These are phyloP conservation scores for Drosophila lacteicornis DNA, from an alignment of 1,140 invertebrate genomes.

Conservation along the genomic window DNA sequence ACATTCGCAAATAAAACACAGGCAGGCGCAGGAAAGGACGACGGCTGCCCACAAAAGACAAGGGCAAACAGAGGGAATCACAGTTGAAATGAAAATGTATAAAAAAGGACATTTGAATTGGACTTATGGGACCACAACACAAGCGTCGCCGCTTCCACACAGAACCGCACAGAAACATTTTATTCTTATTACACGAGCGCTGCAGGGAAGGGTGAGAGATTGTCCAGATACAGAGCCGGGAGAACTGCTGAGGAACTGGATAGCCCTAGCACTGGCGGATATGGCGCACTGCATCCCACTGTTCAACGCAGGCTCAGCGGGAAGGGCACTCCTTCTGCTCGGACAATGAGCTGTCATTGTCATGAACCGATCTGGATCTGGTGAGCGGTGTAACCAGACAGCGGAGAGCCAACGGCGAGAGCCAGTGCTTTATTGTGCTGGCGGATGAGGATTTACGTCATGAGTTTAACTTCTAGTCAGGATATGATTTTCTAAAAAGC, in stretches of 20 bases:
- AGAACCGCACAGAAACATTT: slow-evolving; percentile 66
- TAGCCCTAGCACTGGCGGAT: slow-evolving; percentile 14
- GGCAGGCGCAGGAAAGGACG: slow-evolving; percentile 43
- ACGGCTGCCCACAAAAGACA: slow-evolving; percentile 22
- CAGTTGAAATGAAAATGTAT: slow-evolving; percentile 84
- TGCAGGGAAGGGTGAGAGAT: slow-evolving; percentile 34
- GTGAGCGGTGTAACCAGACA: slow-evolving; percentile 19
- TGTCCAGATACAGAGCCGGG: slow-evolving; percentile 37
- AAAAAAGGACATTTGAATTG: slow-evolving; percentile 84
- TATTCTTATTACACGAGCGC: slow-evolving; percentile 73
- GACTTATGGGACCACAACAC: slow-evolving; percentile 82
- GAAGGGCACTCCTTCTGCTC: slow-evolving; percentile 12
- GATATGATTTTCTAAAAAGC: not conserved
- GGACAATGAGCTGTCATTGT: slow-evolving; percentile 70
- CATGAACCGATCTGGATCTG: slow-evolving; percentile 60
- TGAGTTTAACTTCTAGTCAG: not conserved
- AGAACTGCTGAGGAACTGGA: not conserved
- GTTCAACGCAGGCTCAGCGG: slow-evolving; percentile 50
- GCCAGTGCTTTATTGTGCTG: not conserved
- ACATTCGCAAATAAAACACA: slow-evolving; percentile 83
- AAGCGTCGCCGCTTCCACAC: slow-evolving; percentile 42
- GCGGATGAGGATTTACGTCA: slow-evolving; percentile 3
- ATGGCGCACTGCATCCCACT: slow-evolving; percentile 46
- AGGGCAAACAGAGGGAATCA: slow-evolving; percentile 70
- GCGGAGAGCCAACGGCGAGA: slow-evolving; percentile 5